These are phyloP conservation scores for Erpobdella octoculata DNA, from an alignment of 2,888 invertebrate species.

Conservation along the genomic window DNA sequence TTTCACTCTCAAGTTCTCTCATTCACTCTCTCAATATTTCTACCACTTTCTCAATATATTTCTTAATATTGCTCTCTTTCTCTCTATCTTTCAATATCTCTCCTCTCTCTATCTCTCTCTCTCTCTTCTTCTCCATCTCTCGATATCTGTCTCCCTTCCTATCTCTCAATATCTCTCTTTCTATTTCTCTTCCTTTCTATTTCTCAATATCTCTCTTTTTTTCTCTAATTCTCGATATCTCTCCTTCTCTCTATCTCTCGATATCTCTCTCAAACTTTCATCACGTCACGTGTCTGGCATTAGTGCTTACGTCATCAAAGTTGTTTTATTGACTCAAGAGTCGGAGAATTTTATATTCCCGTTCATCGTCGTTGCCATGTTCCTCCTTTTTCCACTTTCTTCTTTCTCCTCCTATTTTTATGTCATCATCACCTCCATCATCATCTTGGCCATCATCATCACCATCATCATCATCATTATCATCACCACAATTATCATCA, in stretches of 20 bases:
- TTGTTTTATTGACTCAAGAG: not conserved
- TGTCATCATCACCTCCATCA: constrained; percentile 28
- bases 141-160: not conserved
- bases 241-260: too few relatives aligned
- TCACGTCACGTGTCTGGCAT: not conserved
- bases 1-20: too few relatives aligned
- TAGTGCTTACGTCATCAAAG: not conserved
- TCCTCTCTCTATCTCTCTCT: not conserved
- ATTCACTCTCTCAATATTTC: too few relatives aligned
- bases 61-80: too few relatives aligned
- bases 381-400: too few relatives aligned
- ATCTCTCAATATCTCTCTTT: not conserved
- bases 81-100: too few relatives aligned
- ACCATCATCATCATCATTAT: constrained; percentile 26
- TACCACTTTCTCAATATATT: too few relatives aligned
- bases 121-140: not conserved
- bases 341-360: not conserved
- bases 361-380: not conserved
- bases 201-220: not conserved
- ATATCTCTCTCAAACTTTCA: too few relatives aligned
- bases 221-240: not conserved
- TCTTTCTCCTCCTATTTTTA: constrained; percentile 26
- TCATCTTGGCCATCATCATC: too few relatives aligned
- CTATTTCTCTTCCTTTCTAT: not conserved
- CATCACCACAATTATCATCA: too few relatives aligned